These are phyloP conservation scores for Magallana angulata DNA, from an alignment of 1,140 invertebrate genomes.

Conservation along the genomic window DNA sequence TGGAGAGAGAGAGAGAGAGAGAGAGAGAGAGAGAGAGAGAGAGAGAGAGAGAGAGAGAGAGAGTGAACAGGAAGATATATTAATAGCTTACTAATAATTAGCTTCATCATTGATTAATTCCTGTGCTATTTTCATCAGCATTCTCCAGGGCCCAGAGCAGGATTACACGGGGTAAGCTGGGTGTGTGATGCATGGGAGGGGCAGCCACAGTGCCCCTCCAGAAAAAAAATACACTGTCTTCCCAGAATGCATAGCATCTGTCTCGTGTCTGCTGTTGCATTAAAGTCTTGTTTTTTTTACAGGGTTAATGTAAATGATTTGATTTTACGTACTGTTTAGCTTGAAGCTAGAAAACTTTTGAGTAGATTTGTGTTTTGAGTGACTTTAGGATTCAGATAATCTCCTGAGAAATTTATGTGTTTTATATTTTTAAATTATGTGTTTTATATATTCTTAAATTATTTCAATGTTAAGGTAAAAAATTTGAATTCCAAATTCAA, in stretches of 20 bases:
- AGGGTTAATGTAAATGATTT: not conserved
- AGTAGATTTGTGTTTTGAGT: too few species aligned
- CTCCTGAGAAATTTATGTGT: too few species aligned
- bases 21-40: too few species aligned
- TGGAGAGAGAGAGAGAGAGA: too few species aligned
- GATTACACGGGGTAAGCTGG: conserved; percentile 5
- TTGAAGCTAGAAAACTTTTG: not conserved
- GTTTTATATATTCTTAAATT: too few species aligned
- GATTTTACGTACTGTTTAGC: not conserved
- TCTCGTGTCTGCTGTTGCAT: conserved; percentile 6
- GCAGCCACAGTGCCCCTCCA: not conserved
- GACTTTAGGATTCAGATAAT: too few species aligned
- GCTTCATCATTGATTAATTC: not conserved
- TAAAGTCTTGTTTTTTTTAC: not conserved
- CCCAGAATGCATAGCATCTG: conserved; percentile 13
- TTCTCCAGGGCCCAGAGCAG: conserved; percentile 7
- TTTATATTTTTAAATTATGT: too few species aligned
- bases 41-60: too few species aligned
- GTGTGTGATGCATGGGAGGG: not conserved
- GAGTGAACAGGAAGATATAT: too few species aligned
- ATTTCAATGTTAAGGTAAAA: too few species aligned
- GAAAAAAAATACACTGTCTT: not conserved
- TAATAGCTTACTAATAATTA: too few species aligned
- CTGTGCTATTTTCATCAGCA: not conserved
- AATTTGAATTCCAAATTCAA: too few species aligned